phyloP scores from a whole-genome alignment of 2,888 invertebrate species.

The Phrixothrix hirtus region DNA sequence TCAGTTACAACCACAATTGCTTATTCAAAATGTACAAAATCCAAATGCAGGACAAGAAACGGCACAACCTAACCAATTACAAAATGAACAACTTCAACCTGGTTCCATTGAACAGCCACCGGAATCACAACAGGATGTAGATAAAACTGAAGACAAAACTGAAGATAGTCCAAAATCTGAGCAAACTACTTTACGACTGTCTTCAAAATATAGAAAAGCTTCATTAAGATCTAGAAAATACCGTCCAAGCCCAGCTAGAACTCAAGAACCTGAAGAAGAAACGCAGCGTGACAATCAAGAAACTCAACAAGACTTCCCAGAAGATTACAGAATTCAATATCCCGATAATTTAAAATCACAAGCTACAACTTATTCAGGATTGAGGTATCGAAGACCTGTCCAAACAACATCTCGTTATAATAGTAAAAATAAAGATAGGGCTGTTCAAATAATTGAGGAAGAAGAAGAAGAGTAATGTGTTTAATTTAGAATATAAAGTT shows the following conservation, averaged over 20 bases:
- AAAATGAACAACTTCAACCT: background rate
- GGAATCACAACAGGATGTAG: background rate
- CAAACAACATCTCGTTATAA: background rate
- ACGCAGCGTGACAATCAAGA: slow-evolving; percentile 3
- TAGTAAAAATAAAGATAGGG: slow-evolving; percentile 5
- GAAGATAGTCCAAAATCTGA: background rate
- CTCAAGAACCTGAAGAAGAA: slow-evolving; percentile 5
- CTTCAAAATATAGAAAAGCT: slow-evolving; percentile 4
- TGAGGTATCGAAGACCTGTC: background rate
- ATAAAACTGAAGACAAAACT: slow-evolving; percentile 5
- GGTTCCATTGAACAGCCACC: background rate
- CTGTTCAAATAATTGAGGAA: slow-evolving; percentile 8
- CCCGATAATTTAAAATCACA: slow-evolving; percentile 7
- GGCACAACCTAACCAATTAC: slow-evolving; percentile 2
- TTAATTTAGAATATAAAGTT: no score
- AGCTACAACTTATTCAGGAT: slow-evolving; percentile 1
- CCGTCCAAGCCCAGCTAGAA: background rate
- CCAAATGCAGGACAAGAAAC: no score
- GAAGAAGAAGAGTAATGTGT: no score
- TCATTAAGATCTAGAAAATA: slow-evolving; percentile 2
- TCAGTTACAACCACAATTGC: slow-evolving; percentile 2
- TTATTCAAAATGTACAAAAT: background rate
- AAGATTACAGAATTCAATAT: slow-evolving; percentile 8
- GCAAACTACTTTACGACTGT: background rate
- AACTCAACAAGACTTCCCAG: background rate